phyloP scores from a whole-genome alignment of 2,113 vertebrate genomes.

The Burhinus bistriatus region DNA sequence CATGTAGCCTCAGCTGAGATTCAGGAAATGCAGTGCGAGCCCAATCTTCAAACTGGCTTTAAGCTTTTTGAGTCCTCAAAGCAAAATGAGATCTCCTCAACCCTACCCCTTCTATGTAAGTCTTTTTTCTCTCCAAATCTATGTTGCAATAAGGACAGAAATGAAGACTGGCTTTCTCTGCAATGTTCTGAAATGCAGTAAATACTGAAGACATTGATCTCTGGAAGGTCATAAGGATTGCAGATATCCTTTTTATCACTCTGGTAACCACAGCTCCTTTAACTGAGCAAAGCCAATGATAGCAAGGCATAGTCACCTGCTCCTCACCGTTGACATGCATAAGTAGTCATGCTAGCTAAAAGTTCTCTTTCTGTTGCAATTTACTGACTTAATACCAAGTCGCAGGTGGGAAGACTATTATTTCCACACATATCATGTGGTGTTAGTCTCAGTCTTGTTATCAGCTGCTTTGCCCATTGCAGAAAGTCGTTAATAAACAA shows the following conservation, averaged over 20 bases:
- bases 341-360: background rate
- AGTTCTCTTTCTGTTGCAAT: background rate
- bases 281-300: background rate
- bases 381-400: background rate
- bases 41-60: background rate
- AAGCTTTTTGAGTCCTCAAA: background rate
- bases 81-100: background rate
- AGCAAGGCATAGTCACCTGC: background rate
- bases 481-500: background rate
- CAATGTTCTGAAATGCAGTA: background rate
- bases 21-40: background rate
- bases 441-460: background rate
- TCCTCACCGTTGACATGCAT: background rate
- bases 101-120: background rate
- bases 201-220: background rate
- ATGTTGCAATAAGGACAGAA: background rate
- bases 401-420: background rate
- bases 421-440: background rate
- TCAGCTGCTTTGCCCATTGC: background rate
- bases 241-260: background rate
- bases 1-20: background rate
- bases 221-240: background rate
- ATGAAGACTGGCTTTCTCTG: background rate
- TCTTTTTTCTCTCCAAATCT: background rate
- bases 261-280: background rate